Evolutionary conservation across 1,140 invertebrate species (phyloP).

Genomic region (Euura saliciscinereae): DNA sequence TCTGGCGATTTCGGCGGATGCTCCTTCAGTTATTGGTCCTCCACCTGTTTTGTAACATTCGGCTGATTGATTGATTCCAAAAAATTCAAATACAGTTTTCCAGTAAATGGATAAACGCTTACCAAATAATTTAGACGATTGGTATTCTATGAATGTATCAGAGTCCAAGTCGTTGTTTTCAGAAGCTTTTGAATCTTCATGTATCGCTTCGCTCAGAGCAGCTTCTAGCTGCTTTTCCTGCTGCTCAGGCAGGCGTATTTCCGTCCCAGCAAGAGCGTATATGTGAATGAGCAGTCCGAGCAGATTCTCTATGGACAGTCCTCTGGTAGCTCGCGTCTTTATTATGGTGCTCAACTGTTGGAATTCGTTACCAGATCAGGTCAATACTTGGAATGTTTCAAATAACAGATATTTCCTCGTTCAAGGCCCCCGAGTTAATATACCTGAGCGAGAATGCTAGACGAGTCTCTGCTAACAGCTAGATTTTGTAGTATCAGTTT

Average conservation of each 20-base stretch:
- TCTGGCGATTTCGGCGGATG: conserved; percentile 38
- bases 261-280: conserved; percentile 67
- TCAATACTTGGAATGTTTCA: no score
- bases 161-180: conserved; percentile 16
- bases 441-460: conserved; percentile 66
- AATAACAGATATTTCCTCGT: no score
- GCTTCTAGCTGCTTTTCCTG: conserved; percentile 63
- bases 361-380: no score
- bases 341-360: conserved; percentile 64
- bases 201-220: conserved; percentile 63
- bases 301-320: conserved; percentile 65
- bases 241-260: conserved; percentile 61
- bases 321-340: conserved; percentile 61
- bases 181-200: conserved; percentile 63
- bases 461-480: conserved; percentile 65
- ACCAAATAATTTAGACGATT: background rate
- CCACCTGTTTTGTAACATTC: conserved; percentile 20
- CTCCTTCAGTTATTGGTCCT: conserved; percentile 33
- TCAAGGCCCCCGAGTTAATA: no score
- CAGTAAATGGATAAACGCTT: no score
- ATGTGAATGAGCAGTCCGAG: conserved; percentile 66
- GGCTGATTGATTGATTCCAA: no score
- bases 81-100: no score
- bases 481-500: conserved; percentile 65
- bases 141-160: background rate